phyloP scores from a whole-genome alignment of 2,113 vertebrate species.

The Alces alces region DNA sequence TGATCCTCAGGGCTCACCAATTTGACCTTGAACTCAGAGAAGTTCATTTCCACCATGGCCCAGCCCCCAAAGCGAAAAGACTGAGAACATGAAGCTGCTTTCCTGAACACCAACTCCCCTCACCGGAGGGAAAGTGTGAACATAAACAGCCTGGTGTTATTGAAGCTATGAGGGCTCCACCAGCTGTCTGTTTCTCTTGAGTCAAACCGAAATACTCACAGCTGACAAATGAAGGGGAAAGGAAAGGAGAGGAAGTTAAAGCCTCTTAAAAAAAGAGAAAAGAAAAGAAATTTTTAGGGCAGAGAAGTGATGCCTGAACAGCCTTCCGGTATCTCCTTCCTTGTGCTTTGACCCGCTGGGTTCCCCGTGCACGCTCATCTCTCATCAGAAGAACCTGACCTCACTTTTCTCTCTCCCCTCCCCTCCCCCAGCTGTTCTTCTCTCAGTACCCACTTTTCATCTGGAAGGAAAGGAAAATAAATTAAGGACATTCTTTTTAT shows the following conservation, averaged over 20 bases:
- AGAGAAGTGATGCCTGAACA: neutral
- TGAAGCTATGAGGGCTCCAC: slow-evolving; percentile 8
- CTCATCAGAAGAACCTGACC: neutral
- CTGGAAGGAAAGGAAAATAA: neutral
- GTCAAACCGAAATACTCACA: slow-evolving; percentile 55
- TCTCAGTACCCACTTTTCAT: neutral
- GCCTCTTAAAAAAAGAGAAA: neutral
- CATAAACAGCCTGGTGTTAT: slow-evolving; percentile 47
- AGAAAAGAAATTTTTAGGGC: neutral
- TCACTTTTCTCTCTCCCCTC: neutral
- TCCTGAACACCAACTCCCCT: slow-evolving; percentile 12
- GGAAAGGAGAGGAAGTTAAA: neutral
- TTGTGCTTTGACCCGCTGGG: fast-evolving
- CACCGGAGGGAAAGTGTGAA: slow-evolving; percentile 30
- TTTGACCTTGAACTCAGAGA: neutral
- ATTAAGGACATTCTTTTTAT: neutral
- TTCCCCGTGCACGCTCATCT: neutral
- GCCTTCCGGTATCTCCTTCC: neutral
- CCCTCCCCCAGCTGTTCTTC: neutral
- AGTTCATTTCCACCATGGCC: neutral
- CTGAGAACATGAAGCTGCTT: slow-evolving; percentile 14
- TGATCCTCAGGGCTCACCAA: neutral
- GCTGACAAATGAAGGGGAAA: slow-evolving; percentile 41
- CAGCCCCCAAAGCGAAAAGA: neutral
- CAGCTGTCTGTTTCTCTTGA: slow-evolving; percentile 69